A percentile compares a stretch with the other conserved stretches of the same genome.
These are phyloP conservation scores for Tupaia chinensis DNA, from an alignment of 2,113 vertebrate genomes.

Conservation along the genomic window DNA sequence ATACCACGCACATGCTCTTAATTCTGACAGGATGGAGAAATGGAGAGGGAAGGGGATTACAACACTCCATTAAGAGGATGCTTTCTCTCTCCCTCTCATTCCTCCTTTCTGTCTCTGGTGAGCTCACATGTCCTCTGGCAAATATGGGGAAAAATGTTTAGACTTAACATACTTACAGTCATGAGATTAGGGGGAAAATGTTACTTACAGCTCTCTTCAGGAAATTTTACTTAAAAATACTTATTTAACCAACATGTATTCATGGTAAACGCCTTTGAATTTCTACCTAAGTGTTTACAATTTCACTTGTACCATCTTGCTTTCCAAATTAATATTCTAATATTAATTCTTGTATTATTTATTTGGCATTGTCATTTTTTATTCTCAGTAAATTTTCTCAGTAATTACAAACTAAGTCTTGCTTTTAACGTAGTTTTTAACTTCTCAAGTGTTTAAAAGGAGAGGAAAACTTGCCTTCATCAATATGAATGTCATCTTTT, in stretches of 20 bases:
- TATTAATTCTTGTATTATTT: not conserved
- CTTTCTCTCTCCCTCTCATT: too few species aligned
- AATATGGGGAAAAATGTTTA: too few species aligned
- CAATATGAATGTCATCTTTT: not conserved
- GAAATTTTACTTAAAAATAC: constrained; percentile 33
- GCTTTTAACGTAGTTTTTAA: constrained; percentile 25
- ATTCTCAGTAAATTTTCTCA: constrained; percentile 35
- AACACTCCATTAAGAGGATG: too few species aligned
- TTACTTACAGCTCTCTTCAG: not conserved
- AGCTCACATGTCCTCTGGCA: too few species aligned
- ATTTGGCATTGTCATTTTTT: not conserved
- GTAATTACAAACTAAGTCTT: not conserved
- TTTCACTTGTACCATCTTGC: not conserved
- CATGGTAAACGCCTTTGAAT: not conserved
- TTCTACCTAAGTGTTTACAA: constrained; percentile 5
- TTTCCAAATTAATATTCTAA: constrained; percentile 34
- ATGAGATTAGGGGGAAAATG: not conserved
- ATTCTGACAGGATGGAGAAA: too few species aligned
- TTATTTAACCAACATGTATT: not conserved
- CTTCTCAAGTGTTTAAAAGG: not conserved
- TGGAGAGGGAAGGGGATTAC: too few species aligned
- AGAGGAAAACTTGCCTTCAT: not conserved
- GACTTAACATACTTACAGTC: not conserved
- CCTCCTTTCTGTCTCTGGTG: too few species aligned
- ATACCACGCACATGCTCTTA: too few species aligned